Conservation (phyloP, 1,140 invertebrate species). For the Sesamia nonagrioides region DNA sequence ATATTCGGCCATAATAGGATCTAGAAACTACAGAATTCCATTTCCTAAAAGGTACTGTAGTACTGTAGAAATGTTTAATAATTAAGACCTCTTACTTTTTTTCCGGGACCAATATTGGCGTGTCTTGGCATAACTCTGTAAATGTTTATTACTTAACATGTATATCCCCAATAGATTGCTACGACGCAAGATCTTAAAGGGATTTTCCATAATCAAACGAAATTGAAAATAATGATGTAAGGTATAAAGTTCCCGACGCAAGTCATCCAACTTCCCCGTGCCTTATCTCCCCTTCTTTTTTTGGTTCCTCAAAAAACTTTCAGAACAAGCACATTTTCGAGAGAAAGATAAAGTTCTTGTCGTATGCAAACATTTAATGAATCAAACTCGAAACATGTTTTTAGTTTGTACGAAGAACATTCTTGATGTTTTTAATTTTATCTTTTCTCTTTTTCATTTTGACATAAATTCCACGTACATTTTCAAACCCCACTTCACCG, state of each 20-base stretch:
- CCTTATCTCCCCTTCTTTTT: background rate
- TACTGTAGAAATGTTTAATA: no score
- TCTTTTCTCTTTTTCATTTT: background rate
- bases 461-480: background rate
- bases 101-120: no score
- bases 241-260: constrained; percentile 8
- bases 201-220: constrained; percentile 17
- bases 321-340: background rate
- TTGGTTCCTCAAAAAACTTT: background rate
- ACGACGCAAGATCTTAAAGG: background rate
- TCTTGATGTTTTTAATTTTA: no score
- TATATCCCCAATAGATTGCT: constrained; percentile 7
- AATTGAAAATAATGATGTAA: constrained; percentile 38
- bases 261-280: constrained; percentile 4
- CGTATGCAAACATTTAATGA: background rate
- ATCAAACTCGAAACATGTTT: no score
- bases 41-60: no score
- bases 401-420: no score
- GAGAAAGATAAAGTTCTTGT: background rate
- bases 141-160: background rate
- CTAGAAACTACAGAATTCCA: no score
- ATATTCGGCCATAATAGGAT: no score
- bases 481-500: background rate
- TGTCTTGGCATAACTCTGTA: background rate
- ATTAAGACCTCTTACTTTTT: no score